These are phyloP conservation scores for Spongilla lacustris DNA, from an alignment of 37 sponge, comb jelly and placozoan genomes.

Conservation along the genomic window DNA sequence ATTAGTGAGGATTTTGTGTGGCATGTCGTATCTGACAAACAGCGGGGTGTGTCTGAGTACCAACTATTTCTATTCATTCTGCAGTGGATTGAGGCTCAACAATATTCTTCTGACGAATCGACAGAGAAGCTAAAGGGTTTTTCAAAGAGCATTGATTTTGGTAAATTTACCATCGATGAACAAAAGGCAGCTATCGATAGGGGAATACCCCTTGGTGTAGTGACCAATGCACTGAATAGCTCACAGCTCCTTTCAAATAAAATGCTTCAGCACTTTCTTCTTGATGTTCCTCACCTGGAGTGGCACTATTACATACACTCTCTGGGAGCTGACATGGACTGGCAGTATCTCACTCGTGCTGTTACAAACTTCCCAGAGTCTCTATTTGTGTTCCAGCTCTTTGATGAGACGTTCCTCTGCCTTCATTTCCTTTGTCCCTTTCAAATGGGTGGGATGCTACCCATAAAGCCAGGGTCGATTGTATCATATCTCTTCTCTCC, in stretches of 20 bases:
- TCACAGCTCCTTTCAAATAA: conserved; percentile 59
- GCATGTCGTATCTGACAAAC: conserved; percentile 23
- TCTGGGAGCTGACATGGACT: conserved; percentile 26
- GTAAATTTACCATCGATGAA: conserved; percentile 62
- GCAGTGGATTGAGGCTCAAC: conserved; percentile 65
- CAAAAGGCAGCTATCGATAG: conserved; percentile 53
- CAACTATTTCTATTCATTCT: conserved; percentile 54
- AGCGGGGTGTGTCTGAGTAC: conserved; percentile 50
- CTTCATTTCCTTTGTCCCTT: conserved; percentile 53
- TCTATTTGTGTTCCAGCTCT: conserved; percentile 52
- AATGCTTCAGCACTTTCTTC: conserved; percentile 49
- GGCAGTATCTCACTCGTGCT: conserved; percentile 56
- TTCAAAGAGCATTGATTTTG: conserved; percentile 71
- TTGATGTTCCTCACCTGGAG: conserved; percentile 54
- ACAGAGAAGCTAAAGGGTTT: conserved; percentile 46
- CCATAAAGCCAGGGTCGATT: conserved; percentile 36
- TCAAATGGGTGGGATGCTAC: conserved; percentile 11
- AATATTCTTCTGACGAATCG: conserved; percentile 19
- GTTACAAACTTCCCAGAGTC: conserved; percentile 50
- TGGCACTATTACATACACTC: conserved; percentile 64
- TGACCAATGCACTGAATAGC: conserved; percentile 77
- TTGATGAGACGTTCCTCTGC: conserved; percentile 26
- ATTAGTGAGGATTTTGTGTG: conserved; percentile 65
- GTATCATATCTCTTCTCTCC: conserved; percentile 68
- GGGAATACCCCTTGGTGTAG: conserved; percentile 60